Conservation (phyloP, 2,888 invertebrate genomes). For the Rhyacophila evoluta region DNA sequence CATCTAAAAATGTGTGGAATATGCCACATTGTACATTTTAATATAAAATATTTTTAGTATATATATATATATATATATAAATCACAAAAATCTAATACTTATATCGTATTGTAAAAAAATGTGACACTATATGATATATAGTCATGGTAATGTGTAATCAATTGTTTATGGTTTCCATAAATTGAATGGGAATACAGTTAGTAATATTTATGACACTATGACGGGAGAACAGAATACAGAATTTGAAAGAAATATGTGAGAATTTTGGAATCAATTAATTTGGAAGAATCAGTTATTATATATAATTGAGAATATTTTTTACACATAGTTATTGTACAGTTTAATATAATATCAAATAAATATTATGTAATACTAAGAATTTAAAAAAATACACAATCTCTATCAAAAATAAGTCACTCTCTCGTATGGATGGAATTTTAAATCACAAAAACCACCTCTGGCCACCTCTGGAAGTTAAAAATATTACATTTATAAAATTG, state of each 20-base stretch:
- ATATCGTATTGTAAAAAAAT: no score
- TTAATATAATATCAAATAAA: not conserved
- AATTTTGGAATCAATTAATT: no score
- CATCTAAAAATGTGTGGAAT: not conserved
- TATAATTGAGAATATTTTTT: not conserved
- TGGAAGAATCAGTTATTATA: no score
- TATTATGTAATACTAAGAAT: not conserved
- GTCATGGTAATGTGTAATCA: no score
- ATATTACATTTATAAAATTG: no score
- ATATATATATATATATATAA: not conserved
- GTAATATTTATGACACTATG: no score
- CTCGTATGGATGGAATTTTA: slow-evolving; percentile 6
- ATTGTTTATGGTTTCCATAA: no score
- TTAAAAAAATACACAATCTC: not conserved
- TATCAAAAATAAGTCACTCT: slow-evolving; percentile 4
- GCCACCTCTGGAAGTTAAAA: no score
- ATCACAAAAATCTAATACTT: not conserved
- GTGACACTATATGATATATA: no score
- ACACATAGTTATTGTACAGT: not conserved
- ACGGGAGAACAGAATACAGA: no score
- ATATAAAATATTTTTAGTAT: not conserved
- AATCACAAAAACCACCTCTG: not conserved
- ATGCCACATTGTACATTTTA: slow-evolving; percentile 2
- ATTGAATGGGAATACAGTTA: no score
- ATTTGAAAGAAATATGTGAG: no score